Evolutionary conservation across 2,797 vertebrate species (phyloP), one percentile per base, ranked within the genome.

Genomic region (Girardinus metallicus): DNA sequence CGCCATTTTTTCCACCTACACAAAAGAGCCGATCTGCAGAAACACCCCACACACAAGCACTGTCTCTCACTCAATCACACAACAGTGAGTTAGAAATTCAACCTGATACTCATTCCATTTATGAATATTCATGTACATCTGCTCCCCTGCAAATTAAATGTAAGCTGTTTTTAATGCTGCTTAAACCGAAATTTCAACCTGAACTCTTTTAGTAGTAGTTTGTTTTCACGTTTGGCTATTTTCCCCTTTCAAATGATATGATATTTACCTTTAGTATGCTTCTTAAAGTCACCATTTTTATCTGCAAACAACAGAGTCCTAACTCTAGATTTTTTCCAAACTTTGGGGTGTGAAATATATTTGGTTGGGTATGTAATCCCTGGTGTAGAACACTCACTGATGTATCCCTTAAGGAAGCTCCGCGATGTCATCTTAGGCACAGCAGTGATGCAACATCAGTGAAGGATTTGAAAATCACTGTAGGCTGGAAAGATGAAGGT

Each of bases 91-190:
- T 91, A 84, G 91, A 90, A 93, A 87, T 83, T 75, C 82, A 90
- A 86, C 78, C 85, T 83, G 86, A 88, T 89, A 86, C 79, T 85
- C 43, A 5, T 73, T 88, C 77, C 79, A 64, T 66, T 89, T 93
- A 95, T 96, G 95, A 96, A 96, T 96, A 96, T 96, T 95, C 94
- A 96, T 93, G 76, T 88, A 91, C 95, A 96, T 94, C 95, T 96
- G 95, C 89, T 93, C 90, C 91, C 84, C 84, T 78, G 83, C 88
- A 86, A 76, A 62, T 23, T 83, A 91, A 91, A 91, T 93, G 94
- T 89, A 80, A 86, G 78, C 83, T 86, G 89, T 81, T 92, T 87
- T 91, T 81, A 83, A 76, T 83, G 73, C 85, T 79, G 88, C 83
- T 86, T 55, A 87, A 88, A 92, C 84, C 91, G 84, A 93, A 93